Evolutionary conservation across 2,113 vertebrate species (phyloP).

Genomic region (Sebastes schlegelii): DNA sequence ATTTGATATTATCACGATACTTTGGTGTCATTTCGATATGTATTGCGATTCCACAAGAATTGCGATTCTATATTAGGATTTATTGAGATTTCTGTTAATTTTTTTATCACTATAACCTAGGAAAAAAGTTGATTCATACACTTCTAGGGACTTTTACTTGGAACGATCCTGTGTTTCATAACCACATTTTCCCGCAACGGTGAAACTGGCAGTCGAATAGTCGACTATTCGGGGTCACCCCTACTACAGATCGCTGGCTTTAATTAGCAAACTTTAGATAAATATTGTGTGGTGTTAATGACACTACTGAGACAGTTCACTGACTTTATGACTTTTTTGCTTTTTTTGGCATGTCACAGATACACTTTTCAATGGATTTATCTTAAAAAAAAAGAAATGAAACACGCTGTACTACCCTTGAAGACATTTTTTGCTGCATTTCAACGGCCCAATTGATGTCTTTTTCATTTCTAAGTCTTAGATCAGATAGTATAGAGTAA

Average conservation of each 20-base stretch:
- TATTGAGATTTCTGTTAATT: too few species aligned
- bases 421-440: neutral
- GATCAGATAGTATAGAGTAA: too few species aligned
- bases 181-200: neutral
- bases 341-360: neutral
- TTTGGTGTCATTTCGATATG: too few species aligned
- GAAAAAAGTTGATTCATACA: too few species aligned
- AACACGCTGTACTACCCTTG: neutral
- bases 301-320: neutral
- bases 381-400: neutral
- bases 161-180: neutral
- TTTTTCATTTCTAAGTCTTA: too few species aligned
- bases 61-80: too few species aligned
- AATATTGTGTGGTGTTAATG: neutral
- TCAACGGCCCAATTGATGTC: neutral
- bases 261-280: neutral
- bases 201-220: too few species aligned
- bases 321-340: neutral
- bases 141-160: too few species aligned
- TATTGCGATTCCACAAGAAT: too few species aligned
- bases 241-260: neutral
- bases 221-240: too few species aligned
- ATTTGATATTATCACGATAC: too few species aligned
- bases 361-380: neutral
- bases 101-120: too few species aligned